Conservation (phyloP, 2,797 vertebrate species). For the Champsocephalus gunnari region DNA sequence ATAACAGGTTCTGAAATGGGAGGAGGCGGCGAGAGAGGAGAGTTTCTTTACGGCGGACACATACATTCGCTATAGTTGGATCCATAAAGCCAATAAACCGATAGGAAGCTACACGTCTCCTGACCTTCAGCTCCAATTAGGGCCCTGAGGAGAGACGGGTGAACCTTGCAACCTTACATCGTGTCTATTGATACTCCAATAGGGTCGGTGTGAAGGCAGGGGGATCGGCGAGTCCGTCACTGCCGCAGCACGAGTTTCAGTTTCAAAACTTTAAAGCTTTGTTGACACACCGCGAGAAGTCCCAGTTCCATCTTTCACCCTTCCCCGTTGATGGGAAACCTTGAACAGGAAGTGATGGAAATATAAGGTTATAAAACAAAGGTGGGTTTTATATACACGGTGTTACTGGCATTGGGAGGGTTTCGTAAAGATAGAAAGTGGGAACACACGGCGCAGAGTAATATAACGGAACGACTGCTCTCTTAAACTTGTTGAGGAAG, state of each 20-base stretch:
- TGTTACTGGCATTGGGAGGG: constrained; percentile 21
- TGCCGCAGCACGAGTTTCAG: constrained; percentile 42
- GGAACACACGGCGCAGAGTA: constrained; percentile 33
- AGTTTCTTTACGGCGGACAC: constrained; percentile 44
- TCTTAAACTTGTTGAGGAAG: constrained; percentile 32
- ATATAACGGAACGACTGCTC: constrained; percentile 30
- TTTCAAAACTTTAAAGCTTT: constrained; percentile 65
- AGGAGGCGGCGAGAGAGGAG: constrained; percentile 51
- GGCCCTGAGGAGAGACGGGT: constrained; percentile 72
- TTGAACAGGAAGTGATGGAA: constrained; percentile 52
- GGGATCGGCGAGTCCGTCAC: constrained; percentile 51
- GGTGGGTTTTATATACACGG: constrained; percentile 36
- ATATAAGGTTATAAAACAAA: constrained; percentile 48
- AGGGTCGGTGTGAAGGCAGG: constrained; percentile 53
- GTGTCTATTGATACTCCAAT: constrained; percentile 75
- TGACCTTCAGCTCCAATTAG: constrained; percentile 85
- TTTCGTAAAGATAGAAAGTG: constrained; percentile 45
- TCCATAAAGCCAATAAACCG: constrained; percentile 80
- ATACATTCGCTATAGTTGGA: constrained; percentile 56
- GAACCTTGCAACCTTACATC: constrained; percentile 82
- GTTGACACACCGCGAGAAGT: constrained; percentile 41
- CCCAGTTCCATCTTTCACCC: constrained; percentile 65
- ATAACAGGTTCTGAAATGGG: constrained; percentile 64
- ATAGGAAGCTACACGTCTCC: constrained; percentile 75
- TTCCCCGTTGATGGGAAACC: constrained; percentile 58